These are phyloP conservation scores for Lampropteryx suffumata DNA, from an alignment of 2,888 invertebrate species.

Conservation along the genomic window DNA sequence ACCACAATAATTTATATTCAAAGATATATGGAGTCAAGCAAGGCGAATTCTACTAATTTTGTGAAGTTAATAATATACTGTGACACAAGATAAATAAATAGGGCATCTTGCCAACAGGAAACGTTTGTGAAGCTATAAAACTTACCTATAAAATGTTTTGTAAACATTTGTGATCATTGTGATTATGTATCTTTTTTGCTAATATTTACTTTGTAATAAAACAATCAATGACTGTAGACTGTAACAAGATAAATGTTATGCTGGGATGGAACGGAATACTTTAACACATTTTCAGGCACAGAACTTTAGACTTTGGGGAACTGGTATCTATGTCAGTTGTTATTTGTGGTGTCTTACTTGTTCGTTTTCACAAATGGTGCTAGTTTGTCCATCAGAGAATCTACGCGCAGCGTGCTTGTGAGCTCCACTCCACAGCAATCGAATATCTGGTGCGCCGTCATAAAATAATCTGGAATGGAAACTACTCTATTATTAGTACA, in stretches of 20 bases:
- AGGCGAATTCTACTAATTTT: too few relatives aligned
- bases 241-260: too few relatives aligned
- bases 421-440: constrained; percentile 68
- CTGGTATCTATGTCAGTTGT: too few relatives aligned
- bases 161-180: constrained; percentile 9
- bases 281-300: too few relatives aligned
- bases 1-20: too few relatives aligned
- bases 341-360: too few relatives aligned
- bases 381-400: constrained; percentile 72
- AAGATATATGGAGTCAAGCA: too few relatives aligned
- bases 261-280: neutral
- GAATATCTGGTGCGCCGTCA: constrained; percentile 74
- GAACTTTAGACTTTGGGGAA: too few relatives aligned
- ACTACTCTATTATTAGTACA: constrained; percentile 51
- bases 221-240: neutral
- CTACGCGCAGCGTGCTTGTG: constrained; percentile 60
- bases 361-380: constrained; percentile 71
- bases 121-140: constrained; percentile 15
- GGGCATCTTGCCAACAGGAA: constrained; percentile 17
- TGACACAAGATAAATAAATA: constrained; percentile 29
- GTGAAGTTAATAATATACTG: neutral
- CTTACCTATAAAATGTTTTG: constrained; percentile 18
- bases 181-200: neutral
- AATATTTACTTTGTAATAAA: constrained; percentile 6
- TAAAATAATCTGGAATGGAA: constrained; percentile 63